Evolutionary conservation across 1,140 invertebrate species (phyloP).

Genomic region (Papilio xuthus): DNA sequence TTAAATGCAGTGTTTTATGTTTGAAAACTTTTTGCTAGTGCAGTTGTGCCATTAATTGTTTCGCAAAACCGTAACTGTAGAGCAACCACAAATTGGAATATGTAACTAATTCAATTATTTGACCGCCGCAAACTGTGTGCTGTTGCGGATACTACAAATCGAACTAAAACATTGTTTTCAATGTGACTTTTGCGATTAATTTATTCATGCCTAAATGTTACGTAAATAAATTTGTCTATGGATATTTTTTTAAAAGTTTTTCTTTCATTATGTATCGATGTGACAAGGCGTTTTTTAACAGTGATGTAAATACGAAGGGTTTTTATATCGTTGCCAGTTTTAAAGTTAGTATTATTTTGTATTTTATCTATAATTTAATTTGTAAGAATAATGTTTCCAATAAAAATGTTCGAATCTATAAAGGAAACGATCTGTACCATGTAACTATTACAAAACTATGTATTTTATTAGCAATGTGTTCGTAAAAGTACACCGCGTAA

Average conservation of each 20-base stretch:
- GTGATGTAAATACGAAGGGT: too few species aligned
- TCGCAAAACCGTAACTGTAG: not conserved
- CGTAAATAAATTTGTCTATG: not conserved
- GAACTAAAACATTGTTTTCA: not conserved
- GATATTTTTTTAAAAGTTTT: too few species aligned
- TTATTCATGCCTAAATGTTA: not conserved
- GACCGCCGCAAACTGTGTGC: not conserved
- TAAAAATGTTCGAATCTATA: conserved; percentile 3
- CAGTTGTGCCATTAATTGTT: not conserved
- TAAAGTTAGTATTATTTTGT: too few species aligned
- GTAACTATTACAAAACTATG: conserved; percentile 18
- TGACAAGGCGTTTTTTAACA: too few species aligned
- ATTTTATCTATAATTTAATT: too few species aligned
- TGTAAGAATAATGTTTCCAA: not conserved
- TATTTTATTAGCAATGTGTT: conserved; percentile 24
- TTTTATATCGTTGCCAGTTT: too few species aligned
- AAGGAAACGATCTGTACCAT: conserved; percentile 15
- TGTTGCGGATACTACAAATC: not conserved
- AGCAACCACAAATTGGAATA: not conserved
- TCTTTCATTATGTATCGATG: too few species aligned
- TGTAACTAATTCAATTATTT: conserved; percentile 1
- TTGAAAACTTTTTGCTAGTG: not conserved
- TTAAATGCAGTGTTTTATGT: not conserved
- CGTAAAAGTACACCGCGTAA: conserved; percentile 23
- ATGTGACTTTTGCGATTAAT: conserved; percentile 5